These are phyloP conservation scores for Heliconius charithonia DNA, from an alignment of 2,888 invertebrate genomes.

Conservation along the genomic window DNA sequence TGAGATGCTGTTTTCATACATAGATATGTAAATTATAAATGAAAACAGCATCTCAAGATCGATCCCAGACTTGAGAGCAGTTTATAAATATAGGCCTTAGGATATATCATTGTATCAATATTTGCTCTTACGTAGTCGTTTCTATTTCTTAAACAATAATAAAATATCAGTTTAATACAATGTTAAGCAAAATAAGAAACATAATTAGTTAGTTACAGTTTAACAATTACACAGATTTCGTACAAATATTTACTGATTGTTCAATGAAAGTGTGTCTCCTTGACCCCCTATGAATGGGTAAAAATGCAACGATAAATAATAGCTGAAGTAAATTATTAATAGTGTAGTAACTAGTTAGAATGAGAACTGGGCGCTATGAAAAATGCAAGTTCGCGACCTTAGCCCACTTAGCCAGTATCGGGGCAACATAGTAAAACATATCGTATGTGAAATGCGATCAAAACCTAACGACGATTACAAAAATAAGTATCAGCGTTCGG, in stretches of 20 bases:
- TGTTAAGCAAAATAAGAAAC: not conserved
- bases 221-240: not conserved
- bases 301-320: slow-evolving; percentile 41
- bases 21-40: too few relatives aligned
- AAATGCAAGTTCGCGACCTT: slow-evolving; percentile 75
- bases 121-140: too few relatives aligned
- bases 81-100: too few relatives aligned
- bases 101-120: too few relatives aligned
- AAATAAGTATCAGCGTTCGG: slow-evolving; percentile 18
- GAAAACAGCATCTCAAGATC: too few relatives aligned
- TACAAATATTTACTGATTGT: not conserved
- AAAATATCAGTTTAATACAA: too few relatives aligned
- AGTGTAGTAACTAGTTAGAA: slow-evolving; percentile 50
- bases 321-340: slow-evolving; percentile 45
- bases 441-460: slow-evolving; percentile 20
- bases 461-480: slow-evolving; percentile 23
- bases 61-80: too few relatives aligned
- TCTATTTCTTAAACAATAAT: too few relatives aligned
- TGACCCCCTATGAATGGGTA: slow-evolving; percentile 17
- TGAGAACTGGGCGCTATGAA: slow-evolving; percentile 58
- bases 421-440: slow-evolving; percentile 46
- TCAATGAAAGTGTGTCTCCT: slow-evolving; percentile 10
- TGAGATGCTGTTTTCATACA: too few relatives aligned
- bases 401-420: slow-evolving; percentile 67
- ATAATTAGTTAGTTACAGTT: not conserved